Percentiles rank a stretch among this genome's conserved stretches.
phyloP scores from a whole-genome alignment of 1,140 invertebrate species.

The Saccostrea glomerata region DNA sequence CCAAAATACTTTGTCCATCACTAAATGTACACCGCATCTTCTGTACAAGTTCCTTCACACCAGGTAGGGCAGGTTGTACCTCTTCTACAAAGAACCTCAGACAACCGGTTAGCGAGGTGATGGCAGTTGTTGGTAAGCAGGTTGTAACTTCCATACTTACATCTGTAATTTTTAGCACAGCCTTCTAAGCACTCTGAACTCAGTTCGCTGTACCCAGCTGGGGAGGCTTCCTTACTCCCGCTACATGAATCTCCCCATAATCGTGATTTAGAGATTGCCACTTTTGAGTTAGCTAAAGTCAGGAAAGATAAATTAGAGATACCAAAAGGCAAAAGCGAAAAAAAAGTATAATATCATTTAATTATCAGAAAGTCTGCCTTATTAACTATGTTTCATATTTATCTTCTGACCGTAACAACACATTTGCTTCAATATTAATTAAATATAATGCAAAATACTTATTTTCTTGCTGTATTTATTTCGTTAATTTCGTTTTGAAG shows the following conservation, averaged over 20 bases:
- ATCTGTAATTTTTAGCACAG: conserved; percentile 30
- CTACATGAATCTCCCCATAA: neutral
- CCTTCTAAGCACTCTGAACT: conserved; percentile 34
- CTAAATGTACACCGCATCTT: neutral
- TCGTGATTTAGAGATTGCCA: neutral
- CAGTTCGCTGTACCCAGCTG: conserved; percentile 48
- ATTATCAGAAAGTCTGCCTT: neutral
- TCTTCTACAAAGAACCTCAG: conserved; percentile 28
- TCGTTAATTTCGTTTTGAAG: too few species aligned
- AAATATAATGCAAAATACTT: too few species aligned
- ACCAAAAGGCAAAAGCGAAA: neutral
- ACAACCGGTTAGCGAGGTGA: conserved; percentile 44
- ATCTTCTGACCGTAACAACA: neutral
- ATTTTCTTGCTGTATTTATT: too few species aligned
- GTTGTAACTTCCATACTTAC: conserved; percentile 41
- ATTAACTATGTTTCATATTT: neutral
- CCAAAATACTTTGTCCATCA: neutral
- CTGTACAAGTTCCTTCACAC: neutral
- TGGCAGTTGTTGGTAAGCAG: conserved; percentile 43
- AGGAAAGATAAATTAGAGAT: neutral
- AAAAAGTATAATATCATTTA: neutral
- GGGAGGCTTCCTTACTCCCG: conserved; percentile 23
- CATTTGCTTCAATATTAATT: neutral
- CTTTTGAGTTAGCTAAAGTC: neutral
- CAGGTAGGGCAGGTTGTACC: conserved; percentile 23